phyloP scores from a whole-genome alignment of 1,140 invertebrate species.

The Heliconius hewitsoni region DNA sequence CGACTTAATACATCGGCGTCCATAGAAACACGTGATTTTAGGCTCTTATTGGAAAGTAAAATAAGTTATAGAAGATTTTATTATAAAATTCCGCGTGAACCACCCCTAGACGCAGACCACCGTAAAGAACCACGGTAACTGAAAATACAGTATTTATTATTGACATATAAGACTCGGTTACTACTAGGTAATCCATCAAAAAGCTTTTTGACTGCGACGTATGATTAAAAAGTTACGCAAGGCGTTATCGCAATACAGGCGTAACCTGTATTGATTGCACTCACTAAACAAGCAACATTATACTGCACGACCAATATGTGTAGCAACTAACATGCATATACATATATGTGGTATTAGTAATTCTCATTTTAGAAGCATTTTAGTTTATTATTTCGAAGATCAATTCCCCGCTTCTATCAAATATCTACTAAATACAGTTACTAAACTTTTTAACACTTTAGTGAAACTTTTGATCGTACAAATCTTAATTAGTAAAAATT shows the following conservation, averaged over 20 bases:
- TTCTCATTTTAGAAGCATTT: neutral
- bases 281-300: constrained; percentile 8
- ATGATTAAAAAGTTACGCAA: constrained; percentile 9
- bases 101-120: too few relatives aligned
- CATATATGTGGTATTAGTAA: neutral
- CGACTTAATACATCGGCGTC: too few relatives aligned
- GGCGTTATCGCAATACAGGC: constrained; percentile 3
- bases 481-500: neutral
- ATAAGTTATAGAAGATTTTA: too few relatives aligned
- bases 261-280: constrained; percentile 12
- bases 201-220: neutral
- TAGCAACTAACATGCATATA: neutral
- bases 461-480: too few relatives aligned
- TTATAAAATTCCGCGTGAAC: too few relatives aligned
- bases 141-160: neutral
- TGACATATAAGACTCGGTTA: too few relatives aligned
- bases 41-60: too few relatives aligned
- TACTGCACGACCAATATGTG: constrained; percentile 9
- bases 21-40: too few relatives aligned
- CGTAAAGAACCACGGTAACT: neutral
- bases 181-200: too few relatives aligned
- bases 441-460: too few relatives aligned
- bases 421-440: too few relatives aligned
- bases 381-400: neutral
- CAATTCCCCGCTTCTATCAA: too few relatives aligned